Percentiles rank a stretch among this genome's conserved stretches.
phyloP scores from a whole-genome alignment of 2,888 invertebrate genomes.

The Lithophane semibrunnea region DNA sequence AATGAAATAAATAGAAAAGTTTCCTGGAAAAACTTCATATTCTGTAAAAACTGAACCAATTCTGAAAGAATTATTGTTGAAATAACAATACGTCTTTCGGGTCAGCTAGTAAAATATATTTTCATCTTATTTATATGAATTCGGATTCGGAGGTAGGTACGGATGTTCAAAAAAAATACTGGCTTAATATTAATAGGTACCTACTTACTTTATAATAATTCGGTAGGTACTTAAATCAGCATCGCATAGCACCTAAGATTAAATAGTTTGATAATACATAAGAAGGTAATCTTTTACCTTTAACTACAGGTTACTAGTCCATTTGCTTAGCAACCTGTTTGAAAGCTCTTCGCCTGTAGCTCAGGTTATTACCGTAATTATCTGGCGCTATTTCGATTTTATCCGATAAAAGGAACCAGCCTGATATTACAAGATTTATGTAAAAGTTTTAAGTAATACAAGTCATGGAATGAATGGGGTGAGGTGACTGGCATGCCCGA shows the following conservation, averaged over 20 bases:
- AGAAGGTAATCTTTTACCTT: constrained; percentile 7
- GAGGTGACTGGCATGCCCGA: background rate
- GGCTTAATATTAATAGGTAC: too few species aligned
- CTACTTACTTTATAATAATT: background rate
- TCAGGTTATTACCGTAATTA: constrained; percentile 31
- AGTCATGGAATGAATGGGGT: constrained; percentile 3
- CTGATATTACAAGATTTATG: constrained; percentile 14
- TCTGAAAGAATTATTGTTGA: too few species aligned
- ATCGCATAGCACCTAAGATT: constrained; percentile 2
- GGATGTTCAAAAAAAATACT: background rate
- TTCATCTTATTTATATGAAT: background rate
- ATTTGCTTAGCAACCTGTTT: constrained; percentile 40
- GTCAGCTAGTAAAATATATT: background rate
- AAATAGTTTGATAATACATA: background rate
- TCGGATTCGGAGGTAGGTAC: background rate
- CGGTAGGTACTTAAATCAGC: background rate
- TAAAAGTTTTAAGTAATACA: constrained; percentile 3
- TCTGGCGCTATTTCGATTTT: constrained; percentile 20
- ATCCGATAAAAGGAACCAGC: constrained; percentile 18
- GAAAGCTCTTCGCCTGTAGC: constrained; percentile 17
- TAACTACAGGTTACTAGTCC: constrained; percentile 10
- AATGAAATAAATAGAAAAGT: too few species aligned
- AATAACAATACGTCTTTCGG: too few species aligned
- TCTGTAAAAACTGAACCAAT: too few species aligned
- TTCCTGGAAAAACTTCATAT: too few species aligned